A percentile compares a stretch with the other conserved stretches of the same genome.
Conservation (phyloP, 2,797 vertebrate genomes). For the Myioborus miniatus region DNA sequence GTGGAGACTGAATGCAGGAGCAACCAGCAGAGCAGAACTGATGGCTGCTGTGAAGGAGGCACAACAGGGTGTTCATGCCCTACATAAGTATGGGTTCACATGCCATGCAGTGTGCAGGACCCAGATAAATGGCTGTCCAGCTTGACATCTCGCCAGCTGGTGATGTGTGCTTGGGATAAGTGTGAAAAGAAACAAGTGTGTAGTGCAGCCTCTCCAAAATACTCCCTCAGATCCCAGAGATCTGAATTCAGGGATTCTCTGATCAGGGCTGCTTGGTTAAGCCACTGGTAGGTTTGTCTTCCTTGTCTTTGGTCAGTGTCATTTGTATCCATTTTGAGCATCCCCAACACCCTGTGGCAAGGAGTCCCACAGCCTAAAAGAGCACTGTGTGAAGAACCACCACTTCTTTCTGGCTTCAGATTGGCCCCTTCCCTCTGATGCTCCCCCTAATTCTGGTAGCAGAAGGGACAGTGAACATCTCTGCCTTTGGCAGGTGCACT, state of each 20-base stretch:
- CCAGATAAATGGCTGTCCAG: neutral
- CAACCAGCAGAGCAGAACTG: neutral
- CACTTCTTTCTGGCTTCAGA: neutral
- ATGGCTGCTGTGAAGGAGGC: neutral
- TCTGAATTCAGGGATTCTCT: neutral
- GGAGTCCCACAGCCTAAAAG: neutral
- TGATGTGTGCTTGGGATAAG: neutral
- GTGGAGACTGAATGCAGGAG: neutral
- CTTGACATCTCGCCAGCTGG: neutral
- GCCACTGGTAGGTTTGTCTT: neutral
- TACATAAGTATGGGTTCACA: neutral
- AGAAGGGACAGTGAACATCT: neutral
- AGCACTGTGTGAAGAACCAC: neutral
- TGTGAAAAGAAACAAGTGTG: neutral
- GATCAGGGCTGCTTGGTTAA: neutral
- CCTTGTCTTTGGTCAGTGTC: neutral
- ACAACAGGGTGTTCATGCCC: neutral
- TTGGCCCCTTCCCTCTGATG: neutral
- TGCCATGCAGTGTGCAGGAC: neutral
- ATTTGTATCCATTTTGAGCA: neutral
- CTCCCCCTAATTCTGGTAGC: neutral
- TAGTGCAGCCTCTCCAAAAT: neutral
- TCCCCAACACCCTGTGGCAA: neutral
- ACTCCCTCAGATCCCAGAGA: neutral
- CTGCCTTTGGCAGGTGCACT: neutral